Conservation (phyloP, 2,888 invertebrate genomes). For the Agrypnus murinus region DNA sequence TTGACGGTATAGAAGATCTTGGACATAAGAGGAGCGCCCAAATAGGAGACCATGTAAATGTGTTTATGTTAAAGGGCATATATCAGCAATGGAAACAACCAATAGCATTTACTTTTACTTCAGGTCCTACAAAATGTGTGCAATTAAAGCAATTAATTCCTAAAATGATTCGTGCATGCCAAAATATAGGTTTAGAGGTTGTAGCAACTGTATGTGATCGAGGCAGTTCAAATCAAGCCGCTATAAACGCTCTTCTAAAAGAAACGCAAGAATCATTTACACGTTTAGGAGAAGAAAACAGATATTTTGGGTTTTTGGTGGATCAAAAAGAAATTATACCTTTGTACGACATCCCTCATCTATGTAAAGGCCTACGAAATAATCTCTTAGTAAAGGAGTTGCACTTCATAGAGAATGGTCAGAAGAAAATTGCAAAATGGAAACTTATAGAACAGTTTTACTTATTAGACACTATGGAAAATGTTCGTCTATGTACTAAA, state of each 20-base stretch:
- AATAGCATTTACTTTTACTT: slow-evolving; percentile 35
- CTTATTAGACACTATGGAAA: no score
- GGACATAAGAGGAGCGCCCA: background rate
- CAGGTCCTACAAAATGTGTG: no score
- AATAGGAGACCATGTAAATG: slow-evolving; percentile 38
- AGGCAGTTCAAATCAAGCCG: background rate
- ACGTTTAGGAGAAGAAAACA: no score
- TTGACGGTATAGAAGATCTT: slow-evolving; percentile 37
- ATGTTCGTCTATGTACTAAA: background rate
- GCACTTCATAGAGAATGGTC: background rate
- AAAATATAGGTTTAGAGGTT: slow-evolving; percentile 49
- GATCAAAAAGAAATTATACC: background rate
- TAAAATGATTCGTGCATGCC: no score
- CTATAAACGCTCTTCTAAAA: no score
- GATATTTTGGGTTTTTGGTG: background rate
- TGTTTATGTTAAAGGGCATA: slow-evolving; percentile 46
- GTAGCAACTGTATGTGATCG: slow-evolving; percentile 53
- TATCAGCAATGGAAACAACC: slow-evolving; percentile 45
- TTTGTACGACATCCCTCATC: background rate
- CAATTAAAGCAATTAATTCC: no score
- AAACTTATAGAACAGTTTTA: no score
- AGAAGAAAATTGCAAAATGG: background rate
- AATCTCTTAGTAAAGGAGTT: background rate
- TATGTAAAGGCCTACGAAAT: slow-evolving; percentile 5
- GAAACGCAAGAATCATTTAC: no score